Percentiles rank a stretch among this genome's conserved stretches.
These are phyloP conservation scores for Festucalex cinctus DNA, from an alignment of 2,113 vertebrate genomes.

Conservation along the genomic window DNA sequence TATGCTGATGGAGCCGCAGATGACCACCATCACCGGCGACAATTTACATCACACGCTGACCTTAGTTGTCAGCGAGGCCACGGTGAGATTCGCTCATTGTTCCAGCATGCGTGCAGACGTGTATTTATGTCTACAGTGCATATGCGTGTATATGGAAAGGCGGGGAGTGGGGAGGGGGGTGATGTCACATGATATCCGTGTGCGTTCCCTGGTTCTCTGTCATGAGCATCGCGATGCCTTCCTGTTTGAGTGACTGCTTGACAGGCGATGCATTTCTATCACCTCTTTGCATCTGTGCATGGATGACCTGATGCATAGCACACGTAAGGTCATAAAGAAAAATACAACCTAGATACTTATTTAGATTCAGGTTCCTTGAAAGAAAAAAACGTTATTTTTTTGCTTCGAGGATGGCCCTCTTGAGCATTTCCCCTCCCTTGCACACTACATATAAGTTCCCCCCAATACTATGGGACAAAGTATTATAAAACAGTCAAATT, in stretches of 20 bases:
- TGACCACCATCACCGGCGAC: slow-evolving; percentile 66
- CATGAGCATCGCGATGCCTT: slow-evolving; percentile 39
- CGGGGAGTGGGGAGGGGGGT: not conserved
- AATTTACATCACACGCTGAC: slow-evolving; percentile 71
- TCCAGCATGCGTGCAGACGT: slow-evolving; percentile 42
- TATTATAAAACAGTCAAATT: too few relatives aligned
- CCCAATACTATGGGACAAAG: too few relatives aligned
- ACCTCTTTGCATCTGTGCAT: slow-evolving; percentile 30
- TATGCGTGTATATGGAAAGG: not conserved
- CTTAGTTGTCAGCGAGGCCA: slow-evolving; percentile 68
- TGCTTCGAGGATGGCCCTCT: not conserved
- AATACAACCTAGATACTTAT: not conserved
- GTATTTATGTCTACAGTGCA: slow-evolving; percentile 29
- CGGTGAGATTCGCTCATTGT: slow-evolving; percentile 69
- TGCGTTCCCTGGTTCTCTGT: slow-evolving; percentile 48
- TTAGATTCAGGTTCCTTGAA: not conserved
- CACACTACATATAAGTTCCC: too few relatives aligned
- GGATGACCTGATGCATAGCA: slow-evolving; percentile 10
- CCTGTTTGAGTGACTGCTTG: slow-evolving; percentile 52
- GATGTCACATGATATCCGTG: slow-evolving; percentile 46
- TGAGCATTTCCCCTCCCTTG: too few relatives aligned
- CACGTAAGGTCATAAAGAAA: not conserved
- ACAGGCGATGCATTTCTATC: slow-evolving; percentile 41
- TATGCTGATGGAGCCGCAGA: slow-evolving; percentile 75
- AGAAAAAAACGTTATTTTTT: not conserved